Conservation (phyloP, 2,888 invertebrate genomes). For the Herminia tarsipennalis region DNA sequence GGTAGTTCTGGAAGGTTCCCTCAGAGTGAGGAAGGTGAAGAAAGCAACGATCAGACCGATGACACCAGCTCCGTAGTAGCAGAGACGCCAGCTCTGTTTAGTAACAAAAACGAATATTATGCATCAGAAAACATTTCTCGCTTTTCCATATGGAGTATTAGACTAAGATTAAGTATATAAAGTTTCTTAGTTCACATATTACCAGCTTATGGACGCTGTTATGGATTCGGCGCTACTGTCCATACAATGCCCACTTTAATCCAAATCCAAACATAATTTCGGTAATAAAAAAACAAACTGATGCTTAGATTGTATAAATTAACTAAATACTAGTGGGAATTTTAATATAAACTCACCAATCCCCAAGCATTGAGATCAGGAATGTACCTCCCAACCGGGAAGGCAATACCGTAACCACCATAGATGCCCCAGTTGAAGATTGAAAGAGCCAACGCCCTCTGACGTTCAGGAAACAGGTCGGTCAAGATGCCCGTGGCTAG, state of each 20-base stretch:
- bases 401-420: constrained; percentile 96
- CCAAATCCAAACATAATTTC: too few relatives aligned
- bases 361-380: constrained; percentile 91
- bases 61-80: constrained; percentile 92
- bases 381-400: constrained; percentile 95
- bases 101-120: background rate
- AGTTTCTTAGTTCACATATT: too few relatives aligned
- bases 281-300: too few relatives aligned
- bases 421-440: constrained; percentile 98
- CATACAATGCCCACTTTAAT: too few relatives aligned
- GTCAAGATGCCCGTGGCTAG: constrained; percentile 93
- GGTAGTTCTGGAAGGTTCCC: constrained; percentile 90
- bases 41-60: constrained; percentile 90
- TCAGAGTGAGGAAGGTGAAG: constrained; percentile 90
- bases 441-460: constrained; percentile 95
- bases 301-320: too few relatives aligned
- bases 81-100: constrained; percentile 91
- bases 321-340: background rate
- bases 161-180: too few relatives aligned
- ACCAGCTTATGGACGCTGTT: too few relatives aligned
- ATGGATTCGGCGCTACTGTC: too few relatives aligned
- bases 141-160: too few relatives aligned
- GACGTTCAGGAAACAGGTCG: constrained; percentile 92
- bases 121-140: background rate
- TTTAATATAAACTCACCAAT: constrained; percentile 80